Base-by-base conservation (phyloP, 2,113 vertebrate genomes). In the Oryctolagus cuniculus region DNA sequence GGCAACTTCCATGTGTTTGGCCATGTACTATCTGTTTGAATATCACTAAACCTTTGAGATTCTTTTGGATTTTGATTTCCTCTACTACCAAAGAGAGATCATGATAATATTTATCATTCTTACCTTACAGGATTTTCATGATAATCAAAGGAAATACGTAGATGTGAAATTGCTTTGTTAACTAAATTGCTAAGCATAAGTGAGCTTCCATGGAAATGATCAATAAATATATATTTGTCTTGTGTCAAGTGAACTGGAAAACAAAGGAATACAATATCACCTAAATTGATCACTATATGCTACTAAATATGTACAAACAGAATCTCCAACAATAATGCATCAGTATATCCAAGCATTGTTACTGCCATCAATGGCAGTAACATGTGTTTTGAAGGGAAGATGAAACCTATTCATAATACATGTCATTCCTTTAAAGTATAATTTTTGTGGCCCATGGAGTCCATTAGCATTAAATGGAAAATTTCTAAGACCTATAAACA, bases 171-270 rank as follows among this genome's bases (percentile, higher is more conserved):
- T 69, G 25, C 10, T 79, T 90, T 73, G 15, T 22, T 58, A 79
- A 82, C 3, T 24, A 92, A 75, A 91, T 27, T 83, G 44, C 21
- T 85, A 86, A 93, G 22, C 29, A 93, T 83, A 81, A 53, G 31
- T 70, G 64, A 78, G 24, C 12, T 55, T 78, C 44, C 16, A 83
- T 78, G 24, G 4, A 83, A 95, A 82, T 87, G 13, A 27, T 3
- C 10, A 67, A 78, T 4, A 90, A 77, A 69, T 27, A 75, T 82
- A 1, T 61, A 92, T 92, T 88, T 21, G 6, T 77, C 13, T 78
- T 95, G 96, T 91, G 5, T 3, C 24, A 86, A 91, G 17, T 83
- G 49, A 58, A 63, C 74, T 61, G 53, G 36, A 95, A 92, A 87
- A 19, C 55, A 83, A 87, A 89, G 4, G 11, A 83, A 74, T 84